Evolutionary conservation across 2,888 invertebrate genomes (phyloP), one percentile per base, ranked within the genome.

Genomic region (Eupithecia vulgata): DNA sequence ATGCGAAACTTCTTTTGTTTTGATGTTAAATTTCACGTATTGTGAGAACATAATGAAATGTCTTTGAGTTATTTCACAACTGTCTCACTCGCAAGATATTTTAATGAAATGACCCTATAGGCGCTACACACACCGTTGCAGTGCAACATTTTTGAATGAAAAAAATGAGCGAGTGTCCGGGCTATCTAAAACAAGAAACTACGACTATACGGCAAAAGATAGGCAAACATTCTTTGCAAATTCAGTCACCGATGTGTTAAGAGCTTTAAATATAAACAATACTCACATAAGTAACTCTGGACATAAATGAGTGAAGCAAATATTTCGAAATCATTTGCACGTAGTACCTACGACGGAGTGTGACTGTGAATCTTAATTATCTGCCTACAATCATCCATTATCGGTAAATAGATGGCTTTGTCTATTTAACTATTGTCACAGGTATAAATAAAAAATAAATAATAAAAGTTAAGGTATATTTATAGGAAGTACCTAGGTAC

Each of bases 361-460:
- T 37, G 73, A 70, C 34, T 71, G 12, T 73, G 73, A 61, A 76
- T 76, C 12, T 69, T 76, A 76, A 76, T 73, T 67, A 21, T 72
- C 37, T 67, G 35, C 34, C 42, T 45, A 71, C 66, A 71, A 66
- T 71, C 68, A 25, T 59, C 68, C 30, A 68, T 71, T 25, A 74
- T 64, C 48, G 21, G 25, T 6, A 30, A 30, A 40, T 68, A 48
- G 15, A 13, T 37, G 42, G 64, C 45, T 45, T 71, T 70, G 70
- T 71, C 67, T 65, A 65, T 70, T 65, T 72, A 68, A 37, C 68
- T 42, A 62, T 45, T 45, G 45, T 45, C 45, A 42, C 5, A 17
- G 45, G 7, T 45, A n/a, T 1, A n/a, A 45, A 45, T 45, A 45
- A 17, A 17, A 17, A 17, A 17, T 17, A 3, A 15, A 42, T 42